phyloP scores from a whole-genome alignment of 2,797 vertebrate species.

The Peromyscus melanophrys region DNA sequence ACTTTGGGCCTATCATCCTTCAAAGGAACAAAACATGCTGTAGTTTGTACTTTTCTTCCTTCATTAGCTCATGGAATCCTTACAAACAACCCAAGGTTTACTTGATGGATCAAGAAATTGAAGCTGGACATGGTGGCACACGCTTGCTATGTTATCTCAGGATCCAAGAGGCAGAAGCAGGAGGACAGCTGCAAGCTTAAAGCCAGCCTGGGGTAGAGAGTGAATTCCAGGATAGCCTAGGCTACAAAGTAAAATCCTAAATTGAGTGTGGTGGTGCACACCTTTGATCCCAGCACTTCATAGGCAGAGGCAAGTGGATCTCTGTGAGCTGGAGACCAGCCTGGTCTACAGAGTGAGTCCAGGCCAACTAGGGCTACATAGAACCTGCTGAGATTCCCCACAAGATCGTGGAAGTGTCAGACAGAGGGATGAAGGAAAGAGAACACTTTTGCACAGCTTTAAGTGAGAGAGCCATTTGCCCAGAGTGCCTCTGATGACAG shows the following conservation, averaged over 20 bases:
- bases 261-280: background rate
- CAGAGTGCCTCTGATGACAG: background rate
- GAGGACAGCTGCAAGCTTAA: background rate
- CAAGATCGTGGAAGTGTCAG: background rate
- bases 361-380: background rate
- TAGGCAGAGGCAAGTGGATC: background rate
- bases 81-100: background rate
- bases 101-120: background rate
- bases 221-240: background rate
- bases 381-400: background rate
- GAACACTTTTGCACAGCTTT: background rate
- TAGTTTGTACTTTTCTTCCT: background rate
- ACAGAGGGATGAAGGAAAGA: background rate
- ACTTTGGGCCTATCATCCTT: background rate
- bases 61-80: conserved; percentile 5
- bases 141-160: too few species aligned
- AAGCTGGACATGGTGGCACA: background rate
- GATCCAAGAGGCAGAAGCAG: background rate
- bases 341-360: background rate
- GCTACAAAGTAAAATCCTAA: background rate
- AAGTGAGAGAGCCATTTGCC: background rate
- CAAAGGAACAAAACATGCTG: background rate
- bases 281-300: background rate
- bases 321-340: background rate
- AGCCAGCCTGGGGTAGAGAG: background rate